Evolutionary conservation across 2,113 vertebrate genomes (phyloP).

Genomic region (Oxyura jamaicensis): DNA sequence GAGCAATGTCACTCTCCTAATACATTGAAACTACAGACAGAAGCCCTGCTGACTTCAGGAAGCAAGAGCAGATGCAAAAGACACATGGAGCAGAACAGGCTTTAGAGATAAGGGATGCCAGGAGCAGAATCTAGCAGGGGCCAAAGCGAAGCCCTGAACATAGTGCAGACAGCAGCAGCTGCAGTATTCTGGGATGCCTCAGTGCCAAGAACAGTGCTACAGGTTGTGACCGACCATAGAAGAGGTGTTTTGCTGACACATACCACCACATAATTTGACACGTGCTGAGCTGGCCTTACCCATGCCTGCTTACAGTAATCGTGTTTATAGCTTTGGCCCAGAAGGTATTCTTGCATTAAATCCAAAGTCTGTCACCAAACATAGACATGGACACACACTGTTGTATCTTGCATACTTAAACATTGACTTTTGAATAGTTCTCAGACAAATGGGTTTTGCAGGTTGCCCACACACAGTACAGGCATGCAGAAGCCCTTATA

Average conservation of each 20-base stretch:
- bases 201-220: neutral
- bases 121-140: neutral
- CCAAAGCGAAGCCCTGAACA: neutral
- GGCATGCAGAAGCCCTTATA: rapidly evolving
- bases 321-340: neutral
- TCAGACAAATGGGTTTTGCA: neutral
- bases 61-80: neutral
- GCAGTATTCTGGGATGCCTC: neutral
- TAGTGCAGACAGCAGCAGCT: neutral
- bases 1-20: neutral
- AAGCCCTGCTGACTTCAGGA: neutral
- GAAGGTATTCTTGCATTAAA: neutral
- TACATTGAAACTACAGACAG: neutral
- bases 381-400: neutral
- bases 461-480: neutral
- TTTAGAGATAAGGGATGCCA: neutral
- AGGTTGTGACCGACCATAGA: neutral
- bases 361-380: neutral
- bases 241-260: neutral
- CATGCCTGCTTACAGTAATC: neutral
- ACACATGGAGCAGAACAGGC: neutral
- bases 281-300: neutral
- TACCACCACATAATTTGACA: neutral
- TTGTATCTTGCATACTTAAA: neutral
- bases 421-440: neutral